A percentile compares a stretch with the other conserved stretches of the same genome.
Evolutionary conservation across 2,797 vertebrate genomes (phyloP).

Genomic region (Rhincodon typus): DNA sequence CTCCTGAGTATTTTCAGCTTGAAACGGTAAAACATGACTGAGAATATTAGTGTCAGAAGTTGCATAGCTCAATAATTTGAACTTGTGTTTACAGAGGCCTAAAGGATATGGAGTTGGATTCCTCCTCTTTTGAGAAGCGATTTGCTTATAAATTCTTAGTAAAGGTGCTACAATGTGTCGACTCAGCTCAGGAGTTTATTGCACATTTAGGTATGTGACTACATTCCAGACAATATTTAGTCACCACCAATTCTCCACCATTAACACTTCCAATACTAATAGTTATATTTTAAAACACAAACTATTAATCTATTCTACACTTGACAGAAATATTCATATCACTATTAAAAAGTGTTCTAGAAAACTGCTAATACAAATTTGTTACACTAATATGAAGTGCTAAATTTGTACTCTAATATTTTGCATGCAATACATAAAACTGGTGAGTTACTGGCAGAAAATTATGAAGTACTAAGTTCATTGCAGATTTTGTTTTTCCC

Average conservation of each 20-base stretch:
- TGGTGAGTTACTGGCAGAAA: too few species aligned
- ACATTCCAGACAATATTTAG: neutral
- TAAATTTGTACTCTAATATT: neutral
- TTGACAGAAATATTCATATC: neutral
- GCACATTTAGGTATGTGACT: constrained; percentile 79
- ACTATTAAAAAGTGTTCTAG: neutral
- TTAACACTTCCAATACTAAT: neutral
- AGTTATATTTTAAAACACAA: neutral
- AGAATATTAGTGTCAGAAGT: neutral
- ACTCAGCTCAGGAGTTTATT: constrained; percentile 95
- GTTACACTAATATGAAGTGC: neutral
- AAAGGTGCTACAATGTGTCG: constrained; percentile 93
- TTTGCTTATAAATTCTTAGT: constrained; percentile 95
- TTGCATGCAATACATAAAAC: neutral
- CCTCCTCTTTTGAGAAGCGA: constrained; percentile 94
- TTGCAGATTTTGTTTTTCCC: too few species aligned
- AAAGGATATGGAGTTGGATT: constrained; percentile 83
- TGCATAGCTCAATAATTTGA: neutral
- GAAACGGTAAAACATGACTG: neutral
- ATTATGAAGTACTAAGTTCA: too few species aligned
- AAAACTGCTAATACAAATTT: neutral
- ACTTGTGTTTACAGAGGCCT: constrained; percentile 63
- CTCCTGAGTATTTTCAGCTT: neutral
- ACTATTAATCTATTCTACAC: neutral
- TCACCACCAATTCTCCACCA: neutral